Evolutionary conservation across 2,113 vertebrate species (phyloP).

Genomic region (Solenodon paradoxus): DNA sequence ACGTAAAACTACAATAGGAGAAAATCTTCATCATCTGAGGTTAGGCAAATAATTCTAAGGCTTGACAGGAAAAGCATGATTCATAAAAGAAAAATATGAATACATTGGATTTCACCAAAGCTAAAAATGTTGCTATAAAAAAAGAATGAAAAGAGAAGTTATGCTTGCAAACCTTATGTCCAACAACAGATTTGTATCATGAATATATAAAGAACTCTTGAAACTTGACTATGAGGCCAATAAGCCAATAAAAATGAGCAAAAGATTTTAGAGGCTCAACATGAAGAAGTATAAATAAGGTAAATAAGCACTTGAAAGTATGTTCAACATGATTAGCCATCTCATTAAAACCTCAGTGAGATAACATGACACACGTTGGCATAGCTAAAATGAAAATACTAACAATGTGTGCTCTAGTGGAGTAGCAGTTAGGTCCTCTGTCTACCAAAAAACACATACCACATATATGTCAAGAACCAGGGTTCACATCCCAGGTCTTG

Average conservation of each 20-base stretch:
- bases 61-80: too few species aligned
- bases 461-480: too few species aligned
- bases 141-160: not conserved
- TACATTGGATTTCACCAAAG: too few species aligned
- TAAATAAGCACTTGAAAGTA: not conserved
- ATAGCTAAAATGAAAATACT: not conserved
- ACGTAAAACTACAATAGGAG: not conserved
- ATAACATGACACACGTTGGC: not conserved
- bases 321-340: not conserved
- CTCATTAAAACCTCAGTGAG: not conserved
- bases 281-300: not conserved
- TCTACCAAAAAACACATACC: too few species aligned
- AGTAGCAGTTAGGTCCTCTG: too few species aligned
- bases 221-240: not conserved
- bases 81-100: too few species aligned
- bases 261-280: not conserved
- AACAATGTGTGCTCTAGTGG: too few species aligned
- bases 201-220: too few species aligned
- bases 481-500: too few species aligned
- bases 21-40: not conserved
- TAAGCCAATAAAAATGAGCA: not conserved
- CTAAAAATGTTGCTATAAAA: too few species aligned
- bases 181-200: not conserved
- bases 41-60: conserved; percentile 4
- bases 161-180: not conserved